phyloP scores from a whole-genome alignment of 2,113 vertebrate genomes.

The Passer domesticus region DNA sequence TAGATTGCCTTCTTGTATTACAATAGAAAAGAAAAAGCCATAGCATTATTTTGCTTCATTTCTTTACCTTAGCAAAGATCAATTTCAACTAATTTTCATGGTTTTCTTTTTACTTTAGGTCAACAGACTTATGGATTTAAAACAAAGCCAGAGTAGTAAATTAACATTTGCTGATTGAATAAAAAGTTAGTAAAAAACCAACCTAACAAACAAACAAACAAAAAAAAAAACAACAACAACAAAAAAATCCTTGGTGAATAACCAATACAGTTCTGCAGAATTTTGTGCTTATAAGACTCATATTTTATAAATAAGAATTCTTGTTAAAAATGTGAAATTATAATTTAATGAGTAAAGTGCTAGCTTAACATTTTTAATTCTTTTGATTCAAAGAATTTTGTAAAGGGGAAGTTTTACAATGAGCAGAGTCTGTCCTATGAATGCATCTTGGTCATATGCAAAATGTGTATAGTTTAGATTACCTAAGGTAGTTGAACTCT shows the following conservation, averaged over 20 bases:
- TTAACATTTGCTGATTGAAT: conserved; percentile 28
- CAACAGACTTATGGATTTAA: conserved; percentile 1
- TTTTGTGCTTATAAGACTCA: not conserved
- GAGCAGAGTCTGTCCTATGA: not conserved
- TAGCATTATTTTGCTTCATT: not conserved
- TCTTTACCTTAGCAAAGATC: not conserved
- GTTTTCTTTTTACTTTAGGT: not conserved
- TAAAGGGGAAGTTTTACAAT: not conserved
- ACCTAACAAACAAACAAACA: no score
- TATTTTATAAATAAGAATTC: conserved; percentile 20
- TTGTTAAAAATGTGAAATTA: conserved; percentile 16
- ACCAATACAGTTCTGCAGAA: not conserved
- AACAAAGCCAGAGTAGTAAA: not conserved
- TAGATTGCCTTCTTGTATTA: not conserved
- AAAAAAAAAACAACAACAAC: not conserved
- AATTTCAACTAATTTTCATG: not conserved
- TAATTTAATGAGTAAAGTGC: not conserved
- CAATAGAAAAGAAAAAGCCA: not conserved
- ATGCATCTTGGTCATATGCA: not conserved
- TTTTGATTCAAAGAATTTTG: not conserved
- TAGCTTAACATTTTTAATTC: not conserved
- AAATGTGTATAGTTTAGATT: not conserved
- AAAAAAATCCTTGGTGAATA: not conserved
- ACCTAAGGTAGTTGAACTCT: not conserved
- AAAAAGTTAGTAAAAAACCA: not conserved